Evolutionary conservation across 2,113 vertebrate species (phyloP), one percentile per base, ranked within the genome.

Genomic region (Alaudala cheleensis): DNA sequence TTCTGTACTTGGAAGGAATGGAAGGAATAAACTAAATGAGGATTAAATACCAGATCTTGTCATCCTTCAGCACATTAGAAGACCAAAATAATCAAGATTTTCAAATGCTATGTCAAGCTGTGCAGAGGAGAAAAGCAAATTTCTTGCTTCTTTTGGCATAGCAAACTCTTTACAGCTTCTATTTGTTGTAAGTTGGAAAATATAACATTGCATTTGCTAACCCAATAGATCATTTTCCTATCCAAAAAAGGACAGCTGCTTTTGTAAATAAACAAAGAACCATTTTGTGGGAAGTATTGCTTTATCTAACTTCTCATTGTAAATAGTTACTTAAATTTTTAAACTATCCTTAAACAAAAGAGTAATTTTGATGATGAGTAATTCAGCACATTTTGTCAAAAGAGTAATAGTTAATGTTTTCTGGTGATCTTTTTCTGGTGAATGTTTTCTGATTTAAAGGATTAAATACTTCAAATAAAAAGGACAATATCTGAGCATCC

Each of bases 221-320:
- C 17, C 54, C 76, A 95, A 91, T 86, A 90, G 76, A 95, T 94
- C 70, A 90, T 96, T 97, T 98, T 98, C 97, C 97, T 95, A 94
- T 54, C 97, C 97, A 93, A 96, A 97, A 97, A 97, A 97, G 97
- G 97, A 71, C n/a, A 96, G 92, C 66, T 78, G 10, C 90, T 92
- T 39, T 72, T 53, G 39, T 88, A 86, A 76, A 71, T 45, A 71
- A 51, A 85, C 33, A 34, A 86, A 94, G 70, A 56, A 73, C 83
- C 79, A 87, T 86, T 91, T 49, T 67, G 31, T 40, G 49, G 69
- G 57, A 95, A 82, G 81, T 22, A 79, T 4, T 78, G 57, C 39
- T 92, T 83, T 88, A 95, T 94, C 81, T 81, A 72, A 72, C 39
- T 64, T 88, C 50, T 88, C 34, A 37, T 3, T 92, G 53, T 80